These are phyloP conservation scores for Colostygia pectinataria DNA, from an alignment of 2,888 invertebrate genomes.

Conservation along the genomic window DNA sequence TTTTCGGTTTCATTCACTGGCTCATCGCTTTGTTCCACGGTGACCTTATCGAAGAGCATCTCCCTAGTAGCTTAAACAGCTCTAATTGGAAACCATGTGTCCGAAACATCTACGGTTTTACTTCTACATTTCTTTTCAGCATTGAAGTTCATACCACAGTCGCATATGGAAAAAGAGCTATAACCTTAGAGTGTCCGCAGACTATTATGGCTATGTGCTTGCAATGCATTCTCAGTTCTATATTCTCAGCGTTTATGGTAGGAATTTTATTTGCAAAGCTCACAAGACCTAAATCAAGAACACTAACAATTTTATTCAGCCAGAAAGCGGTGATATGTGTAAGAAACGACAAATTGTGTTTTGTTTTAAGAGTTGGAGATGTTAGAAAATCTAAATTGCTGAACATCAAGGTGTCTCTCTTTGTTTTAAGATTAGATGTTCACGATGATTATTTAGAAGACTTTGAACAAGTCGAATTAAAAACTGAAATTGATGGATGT, in stretches of 20 bases:
- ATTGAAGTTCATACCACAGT: slow-evolving; percentile 98
- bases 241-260: slow-evolving; percentile 91
- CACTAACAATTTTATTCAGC: slow-evolving; percentile 96
- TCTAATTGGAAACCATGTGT: slow-evolving; percentile 93
- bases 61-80: slow-evolving; percentile 79
- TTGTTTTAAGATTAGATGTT: slow-evolving; percentile 90
- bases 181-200: slow-evolving; percentile 96
- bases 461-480: slow-evolving; percentile 91
- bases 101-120: slow-evolving; percentile 92
- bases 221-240: slow-evolving; percentile 96
- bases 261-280: slow-evolving; percentile 98
- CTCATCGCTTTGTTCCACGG: slow-evolving; percentile 94
- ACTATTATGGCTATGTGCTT: slow-evolving; percentile 97
- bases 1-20: slow-evolving; percentile 96
- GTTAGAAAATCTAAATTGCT: slow-evolving; percentile 97
- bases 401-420: slow-evolving; percentile 93
- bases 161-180: slow-evolving; percentile 92
- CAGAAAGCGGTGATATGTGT: slow-evolving; percentile 94
- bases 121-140: slow-evolving; percentile 96
- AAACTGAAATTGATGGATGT: slow-evolving; percentile 90
- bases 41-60: slow-evolving; percentile 88
- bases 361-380: slow-evolving; percentile 97
- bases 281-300: slow-evolving; percentile 96
- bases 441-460: slow-evolving; percentile 89
- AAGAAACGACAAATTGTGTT: slow-evolving; percentile 91